Evolutionary conservation across 2,797 vertebrate genomes (phyloP).

Genomic region (Hypotaenidia okinawae): DNA sequence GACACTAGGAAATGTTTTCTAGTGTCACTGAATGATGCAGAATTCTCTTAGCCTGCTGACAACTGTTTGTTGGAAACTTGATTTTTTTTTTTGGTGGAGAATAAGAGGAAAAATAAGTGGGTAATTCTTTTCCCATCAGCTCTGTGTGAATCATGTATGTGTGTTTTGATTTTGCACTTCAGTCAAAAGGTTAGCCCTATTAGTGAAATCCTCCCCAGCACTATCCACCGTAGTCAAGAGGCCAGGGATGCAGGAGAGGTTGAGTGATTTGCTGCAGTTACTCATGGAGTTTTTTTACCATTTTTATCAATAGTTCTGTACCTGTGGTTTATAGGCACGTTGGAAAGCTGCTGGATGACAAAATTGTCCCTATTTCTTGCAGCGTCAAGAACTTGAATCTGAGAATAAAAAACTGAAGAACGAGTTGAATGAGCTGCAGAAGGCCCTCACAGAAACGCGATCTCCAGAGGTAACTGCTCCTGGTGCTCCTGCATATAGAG

Average conservation of each 20-base stretch:
- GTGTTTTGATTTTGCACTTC: not conserved
- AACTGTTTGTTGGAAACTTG: not conserved
- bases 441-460: slow-evolving; percentile 84
- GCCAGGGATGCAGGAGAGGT: not conserved
- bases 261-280: not conserved
- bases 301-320: not conserved
- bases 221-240: not conserved
- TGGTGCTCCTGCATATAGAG: slow-evolving; percentile 90
- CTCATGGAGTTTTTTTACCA: not conserved
- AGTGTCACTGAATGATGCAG: not conserved
- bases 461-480: slow-evolving; percentile 85
- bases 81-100: not conserved
- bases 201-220: not conserved
- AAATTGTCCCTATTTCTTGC: slow-evolving; percentile 6
- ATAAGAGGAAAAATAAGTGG: not conserved
- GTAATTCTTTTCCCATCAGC: not conserved
- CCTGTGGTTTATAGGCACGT: not conserved
- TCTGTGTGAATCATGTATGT: not conserved
- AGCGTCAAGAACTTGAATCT: slow-evolving; percentile 98
- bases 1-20: not conserved
- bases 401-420: slow-evolving; percentile 99
- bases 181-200: not conserved
- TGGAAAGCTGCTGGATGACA: not conserved
- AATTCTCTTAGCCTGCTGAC: not conserved
- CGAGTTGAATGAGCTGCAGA: slow-evolving; percentile 90